Percentiles rank a stretch among this genome's conserved stretches.
phyloP scores from a whole-genome alignment of 2,113 vertebrate species.

The Ginglymostoma cirratum region DNA sequence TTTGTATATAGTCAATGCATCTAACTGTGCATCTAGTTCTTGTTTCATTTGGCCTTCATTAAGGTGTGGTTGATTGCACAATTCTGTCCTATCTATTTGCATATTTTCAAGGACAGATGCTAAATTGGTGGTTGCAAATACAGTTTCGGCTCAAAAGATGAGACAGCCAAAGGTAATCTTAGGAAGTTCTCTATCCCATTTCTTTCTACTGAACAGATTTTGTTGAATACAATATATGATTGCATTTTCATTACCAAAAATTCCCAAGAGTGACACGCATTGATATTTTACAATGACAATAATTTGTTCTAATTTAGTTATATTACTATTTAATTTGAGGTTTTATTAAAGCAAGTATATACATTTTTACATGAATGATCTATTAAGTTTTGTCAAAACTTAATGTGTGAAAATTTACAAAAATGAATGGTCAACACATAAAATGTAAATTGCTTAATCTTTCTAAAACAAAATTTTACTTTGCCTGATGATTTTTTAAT shows the following conservation, averaged over 20 bases:
- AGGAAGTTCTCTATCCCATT: background rate
- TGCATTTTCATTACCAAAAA: background rate
- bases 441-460: background rate
- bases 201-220: background rate
- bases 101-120: background rate
- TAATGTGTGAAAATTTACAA: background rate
- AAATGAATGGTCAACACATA: background rate
- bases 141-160: background rate
- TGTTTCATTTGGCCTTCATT: background rate
- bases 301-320: background rate
- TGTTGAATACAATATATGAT: background rate
- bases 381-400: background rate
- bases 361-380: background rate
- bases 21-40: background rate
- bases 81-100: background rate
- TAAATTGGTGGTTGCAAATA: background rate
- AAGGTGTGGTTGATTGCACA: background rate
- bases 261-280: background rate
- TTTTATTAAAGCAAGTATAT: background rate
- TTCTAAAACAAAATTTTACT: background rate
- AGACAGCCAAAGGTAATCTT: background rate
- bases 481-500: background rate
- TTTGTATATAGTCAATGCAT: background rate
- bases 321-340: background rate
- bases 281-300: background rate